Percentiles rank a stretch among this genome's conserved stretches.
Conservation (phyloP, 2,888 invertebrate species). For the Dynastes maya region DNA sequence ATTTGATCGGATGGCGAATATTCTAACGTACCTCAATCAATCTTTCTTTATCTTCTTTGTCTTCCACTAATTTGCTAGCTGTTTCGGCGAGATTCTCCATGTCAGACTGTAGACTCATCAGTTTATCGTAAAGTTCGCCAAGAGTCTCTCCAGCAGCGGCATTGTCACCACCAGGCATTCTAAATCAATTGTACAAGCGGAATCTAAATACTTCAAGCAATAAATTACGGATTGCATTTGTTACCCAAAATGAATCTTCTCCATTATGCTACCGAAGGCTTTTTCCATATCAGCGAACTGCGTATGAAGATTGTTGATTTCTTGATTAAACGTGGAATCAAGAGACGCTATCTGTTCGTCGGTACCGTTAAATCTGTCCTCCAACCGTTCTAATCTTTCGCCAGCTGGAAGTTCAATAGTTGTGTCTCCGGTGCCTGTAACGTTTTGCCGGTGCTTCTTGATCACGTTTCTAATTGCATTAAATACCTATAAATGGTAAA, state of each 20-base stretch:
- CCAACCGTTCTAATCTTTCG: slow-evolving; percentile 46
- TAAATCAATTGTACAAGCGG: slow-evolving; percentile 30
- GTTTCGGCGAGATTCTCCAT: slow-evolving; percentile 67
- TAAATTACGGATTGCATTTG: not conserved
- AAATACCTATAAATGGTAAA: slow-evolving; percentile 1
- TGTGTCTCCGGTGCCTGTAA: not conserved
- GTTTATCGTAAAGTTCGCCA: slow-evolving; percentile 67
- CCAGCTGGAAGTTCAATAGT: slow-evolving; percentile 12
- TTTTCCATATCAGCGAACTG: slow-evolving; percentile 71
- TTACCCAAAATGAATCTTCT: slow-evolving; percentile 61
- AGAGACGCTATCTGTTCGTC: slow-evolving; percentile 63
- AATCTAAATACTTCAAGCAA: not conserved
- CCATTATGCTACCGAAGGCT: slow-evolving; percentile 65
- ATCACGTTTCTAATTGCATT: slow-evolving; percentile 14
- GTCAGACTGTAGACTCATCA: slow-evolving; percentile 69
- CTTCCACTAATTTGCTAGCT: slow-evolving; percentile 71
- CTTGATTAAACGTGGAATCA: slow-evolving; percentile 65
- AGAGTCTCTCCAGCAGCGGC: slow-evolving; percentile 59
- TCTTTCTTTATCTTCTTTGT: slow-evolving; percentile 73
- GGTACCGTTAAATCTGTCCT: slow-evolving; percentile 61
- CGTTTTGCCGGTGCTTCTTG: slow-evolving; percentile 16
- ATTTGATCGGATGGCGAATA: not conserved
- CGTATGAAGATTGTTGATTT: slow-evolving; percentile 72
- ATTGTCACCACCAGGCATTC: slow-evolving; percentile 60
- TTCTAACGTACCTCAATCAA: slow-evolving; percentile 71